Evolutionary conservation across 2,113 vertebrate genomes (phyloP), one percentile per base, ranked within the genome.

Genomic region (Balaeniceps rex): DNA sequence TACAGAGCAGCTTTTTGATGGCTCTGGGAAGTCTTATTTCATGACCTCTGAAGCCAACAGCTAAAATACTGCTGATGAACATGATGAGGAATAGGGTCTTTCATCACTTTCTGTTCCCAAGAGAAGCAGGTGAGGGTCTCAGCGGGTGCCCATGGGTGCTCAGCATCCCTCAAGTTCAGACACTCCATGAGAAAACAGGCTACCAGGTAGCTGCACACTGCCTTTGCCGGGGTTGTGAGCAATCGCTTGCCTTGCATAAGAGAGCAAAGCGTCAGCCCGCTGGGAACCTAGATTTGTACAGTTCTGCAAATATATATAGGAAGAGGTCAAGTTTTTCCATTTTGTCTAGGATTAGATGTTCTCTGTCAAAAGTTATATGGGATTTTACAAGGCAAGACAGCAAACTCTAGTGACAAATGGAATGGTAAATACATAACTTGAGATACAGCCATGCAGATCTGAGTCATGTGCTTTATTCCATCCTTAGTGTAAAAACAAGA

Each of bases 301-400:
- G 89, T 77, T 89, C 70, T 81, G 72, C 64, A 94, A 57, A 93
- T 92, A 78, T 42, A 65, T 90, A 92, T 76, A 71, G 65, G 78
- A 83, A 87, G 58, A 75, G 63, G 77, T 91, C 81, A 69, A 89
- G 21, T 33, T 94, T 91, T 89, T 87, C 60, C 40, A 55, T 94
- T 95, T 94, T 90, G 33, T 72, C 78, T 71, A 49, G 95, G 58
- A 82, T 90, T 95, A 94, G 64, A 55, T 89, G 78, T 79, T 93
- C 83, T 75, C 88, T 94, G 54, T 79, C 54, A 77, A 83, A 94
- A 84, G 81, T 95, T 93, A 79, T 55, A 40, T 17, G 28, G 91
- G 10, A 57, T 93, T 96, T 93, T 90, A 61, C 46, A 79, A 83
- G 92, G 82, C 78, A 90, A 93, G 42, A 47, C 83, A 83, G 87